phyloP scores from a whole-genome alignment of 2,888 invertebrate species.

The Limnephilus marmoratus region DNA sequence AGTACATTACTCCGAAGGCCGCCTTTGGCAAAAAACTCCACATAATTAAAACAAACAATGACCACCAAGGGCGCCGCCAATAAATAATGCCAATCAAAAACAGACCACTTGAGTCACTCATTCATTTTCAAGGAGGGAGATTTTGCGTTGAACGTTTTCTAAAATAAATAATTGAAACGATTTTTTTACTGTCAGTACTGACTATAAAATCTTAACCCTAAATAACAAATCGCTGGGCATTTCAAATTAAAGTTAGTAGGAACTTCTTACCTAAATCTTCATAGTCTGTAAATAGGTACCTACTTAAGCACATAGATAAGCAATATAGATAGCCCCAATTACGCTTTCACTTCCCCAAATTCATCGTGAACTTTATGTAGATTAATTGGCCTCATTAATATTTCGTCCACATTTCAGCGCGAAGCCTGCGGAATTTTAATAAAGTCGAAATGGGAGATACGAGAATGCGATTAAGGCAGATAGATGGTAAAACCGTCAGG shows the following conservation, averaged over 20 bases:
- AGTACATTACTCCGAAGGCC: neutral
- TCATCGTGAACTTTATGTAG: neutral
- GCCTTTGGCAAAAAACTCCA: neutral
- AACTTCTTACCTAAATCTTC: neutral
- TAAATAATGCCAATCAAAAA: neutral
- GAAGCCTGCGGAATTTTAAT: neutral
- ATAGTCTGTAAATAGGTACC: neutral
- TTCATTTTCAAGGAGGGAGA: neutral
- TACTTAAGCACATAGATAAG: neutral
- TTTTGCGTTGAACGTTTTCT: neutral
- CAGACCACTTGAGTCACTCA: neutral
- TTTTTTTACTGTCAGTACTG: neutral
- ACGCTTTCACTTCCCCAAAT: neutral
- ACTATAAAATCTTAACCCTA: neutral
- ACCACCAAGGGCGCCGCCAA: neutral
- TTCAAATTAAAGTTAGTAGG: neutral
- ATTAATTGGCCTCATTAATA: conserved; percentile 2
- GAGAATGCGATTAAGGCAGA: neutral
- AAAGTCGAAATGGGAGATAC: neutral
- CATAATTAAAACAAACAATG: neutral
- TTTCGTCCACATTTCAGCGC: neutral
- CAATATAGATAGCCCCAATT: neutral
- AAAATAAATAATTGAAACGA: neutral
- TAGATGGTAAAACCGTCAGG: neutral
- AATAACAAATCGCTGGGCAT: neutral